Evolutionary conservation across 1,140 invertebrate genomes (phyloP), one percentile per base, ranked within the genome.

Genomic region (Conopomorpha cramerella): DNA sequence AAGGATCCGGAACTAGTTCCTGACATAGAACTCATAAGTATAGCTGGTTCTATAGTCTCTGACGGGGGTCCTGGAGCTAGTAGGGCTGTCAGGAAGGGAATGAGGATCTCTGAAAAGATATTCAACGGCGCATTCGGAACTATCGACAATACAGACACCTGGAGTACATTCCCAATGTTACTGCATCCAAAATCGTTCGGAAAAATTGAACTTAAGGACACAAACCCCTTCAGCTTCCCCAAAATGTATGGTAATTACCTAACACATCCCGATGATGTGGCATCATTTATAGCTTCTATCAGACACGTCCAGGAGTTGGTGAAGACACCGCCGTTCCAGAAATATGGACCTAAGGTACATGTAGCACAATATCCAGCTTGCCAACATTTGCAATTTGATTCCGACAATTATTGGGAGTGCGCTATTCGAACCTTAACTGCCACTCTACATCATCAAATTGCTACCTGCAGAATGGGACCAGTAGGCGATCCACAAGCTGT

Each of bases 381-480:
- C 49, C 49, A 51, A 11, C 43, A 60, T 2, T 45, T 58, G 10
- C 35, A 36, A 14, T 73, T 79, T 34, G 57, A 77, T 30, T 76
- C 79, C 0, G 83, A 85, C 36, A 72, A 68, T 15, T 86, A 86
- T 44, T 84, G 82, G 76, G 70, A 74, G 36, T 87, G 85, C 57
- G 73, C 79, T 13, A 51, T 80, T 2, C 57, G 77, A 12, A 67
- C 73, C 12, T 46, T 82, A 0, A 80, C 81, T 1, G 55, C 73
- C 2, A 82, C 78, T 0, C 47, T 84, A 2, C 81, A 82, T 40
- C 84, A 86, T 51, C 81, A 82, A 26, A 63, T 79, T 1, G 83
- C 82, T 1, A 86, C 86, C 0, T 86, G 84, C 46, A 84, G 83
- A 48, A 89, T 89, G 86, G 86, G 85, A 2, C 67, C 71, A 0